These are phyloP conservation scores for Apus apus DNA, from an alignment of 2,113 vertebrate species.

Conservation along the genomic window DNA sequence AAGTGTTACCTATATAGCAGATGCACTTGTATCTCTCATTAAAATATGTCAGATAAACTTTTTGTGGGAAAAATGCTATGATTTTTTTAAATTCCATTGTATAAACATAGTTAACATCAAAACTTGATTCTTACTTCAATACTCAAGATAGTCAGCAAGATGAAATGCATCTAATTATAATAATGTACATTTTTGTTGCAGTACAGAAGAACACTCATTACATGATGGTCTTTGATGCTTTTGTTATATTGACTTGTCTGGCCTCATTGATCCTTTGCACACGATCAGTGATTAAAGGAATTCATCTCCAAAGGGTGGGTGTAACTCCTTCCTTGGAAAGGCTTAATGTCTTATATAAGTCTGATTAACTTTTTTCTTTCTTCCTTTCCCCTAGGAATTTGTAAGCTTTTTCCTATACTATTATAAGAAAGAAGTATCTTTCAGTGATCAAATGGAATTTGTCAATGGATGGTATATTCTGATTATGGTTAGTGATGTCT, in stretches of 20 bases:
- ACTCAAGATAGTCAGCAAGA: not conserved
- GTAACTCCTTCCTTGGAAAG: not conserved
- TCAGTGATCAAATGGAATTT: conserved; percentile 91
- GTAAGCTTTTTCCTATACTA: conserved; percentile 80
- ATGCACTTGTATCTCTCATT: not conserved
- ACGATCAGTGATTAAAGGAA: conserved; percentile 85
- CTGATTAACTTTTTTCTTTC: not conserved
- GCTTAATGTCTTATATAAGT: not conserved
- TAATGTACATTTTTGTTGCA: conserved; percentile 41
- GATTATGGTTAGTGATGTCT: conserved; percentile 87
- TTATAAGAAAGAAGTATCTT: conserved; percentile 82
- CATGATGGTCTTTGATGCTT: conserved; percentile 86
- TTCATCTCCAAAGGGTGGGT: conserved; percentile 88
- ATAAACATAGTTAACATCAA: not conserved
- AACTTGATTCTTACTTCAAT: not conserved
- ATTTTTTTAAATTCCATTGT: not conserved
- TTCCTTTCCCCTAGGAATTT: conserved; percentile 83
- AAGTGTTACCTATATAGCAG: not conserved
- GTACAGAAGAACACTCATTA: conserved; percentile 88
- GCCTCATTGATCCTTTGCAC: conserved; percentile 86
- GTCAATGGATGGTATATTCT: conserved; percentile 95
- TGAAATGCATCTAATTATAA: not conserved
- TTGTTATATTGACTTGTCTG: conserved; percentile 87
- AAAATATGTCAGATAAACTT: not conserved
- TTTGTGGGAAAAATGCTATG: not conserved